Percentiles rank a stretch among this genome's conserved stretches.
Conservation (phyloP, 2,888 invertebrate genomes). For the Gasteruption jaculator region DNA sequence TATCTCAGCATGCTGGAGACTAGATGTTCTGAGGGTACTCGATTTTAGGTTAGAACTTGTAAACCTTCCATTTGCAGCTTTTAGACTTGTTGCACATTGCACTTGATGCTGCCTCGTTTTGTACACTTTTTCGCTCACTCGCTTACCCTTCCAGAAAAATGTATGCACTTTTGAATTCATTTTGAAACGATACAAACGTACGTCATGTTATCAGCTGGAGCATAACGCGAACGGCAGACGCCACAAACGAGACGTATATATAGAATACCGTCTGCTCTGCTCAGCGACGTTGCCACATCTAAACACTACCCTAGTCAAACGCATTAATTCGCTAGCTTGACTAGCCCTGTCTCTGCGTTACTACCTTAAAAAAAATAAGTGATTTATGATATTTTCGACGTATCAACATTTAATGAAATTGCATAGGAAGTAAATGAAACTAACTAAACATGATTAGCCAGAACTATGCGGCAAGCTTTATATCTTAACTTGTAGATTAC, state of each 20-base stretch:
- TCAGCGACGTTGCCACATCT: constrained; percentile 2
- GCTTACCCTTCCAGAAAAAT: constrained; percentile 11
- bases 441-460: too few relatives aligned
- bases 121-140: constrained; percentile 11
- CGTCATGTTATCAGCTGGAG: too few relatives aligned
- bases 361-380: constrained; percentile 6
- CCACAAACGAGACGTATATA: neutral
- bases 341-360: neutral
- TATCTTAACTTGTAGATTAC: too few relatives aligned
- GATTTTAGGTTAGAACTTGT: constrained; percentile 2
- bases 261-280: neutral
- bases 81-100: constrained; percentile 1
- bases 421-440: too few relatives aligned
- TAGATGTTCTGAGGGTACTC: too few relatives aligned
- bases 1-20: too few relatives aligned
- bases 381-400: too few relatives aligned
- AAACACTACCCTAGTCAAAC: neutral
- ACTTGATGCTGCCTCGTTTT: constrained; percentile 1
- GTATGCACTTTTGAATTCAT: neutral
- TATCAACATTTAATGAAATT: too few relatives aligned
- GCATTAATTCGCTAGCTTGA: neutral
- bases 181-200: too few relatives aligned
- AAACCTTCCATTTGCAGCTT: neutral
- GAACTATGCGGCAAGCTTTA: too few relatives aligned
- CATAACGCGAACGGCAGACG: neutral